These are phyloP conservation scores for Siniperca knerii DNA, from an alignment of 2,113 vertebrate genomes.

Conservation along the genomic window DNA sequence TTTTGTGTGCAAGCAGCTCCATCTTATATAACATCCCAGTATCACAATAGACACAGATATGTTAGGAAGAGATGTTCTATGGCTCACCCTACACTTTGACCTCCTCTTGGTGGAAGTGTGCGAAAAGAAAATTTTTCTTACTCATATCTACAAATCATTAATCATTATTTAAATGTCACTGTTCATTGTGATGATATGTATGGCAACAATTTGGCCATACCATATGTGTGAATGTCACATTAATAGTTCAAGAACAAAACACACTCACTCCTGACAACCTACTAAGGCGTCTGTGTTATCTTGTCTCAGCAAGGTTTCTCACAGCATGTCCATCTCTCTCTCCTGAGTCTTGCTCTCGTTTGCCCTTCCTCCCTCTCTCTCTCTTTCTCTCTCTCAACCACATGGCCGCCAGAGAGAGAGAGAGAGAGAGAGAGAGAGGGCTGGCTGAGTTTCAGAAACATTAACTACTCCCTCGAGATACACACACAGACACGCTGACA, in stretches of 20 bases:
- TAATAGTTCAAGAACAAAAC: constrained; percentile 38
- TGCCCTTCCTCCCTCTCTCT: not conserved
- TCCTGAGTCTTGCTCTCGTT: constrained; percentile 30
- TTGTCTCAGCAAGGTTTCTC: constrained; percentile 51
- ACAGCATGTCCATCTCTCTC: constrained; percentile 46
- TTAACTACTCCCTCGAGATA: constrained; percentile 65
- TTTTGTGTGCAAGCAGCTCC: too few species aligned
- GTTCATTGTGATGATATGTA: not conserved
- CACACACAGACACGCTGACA: constrained; percentile 28
- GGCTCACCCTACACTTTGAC: not conserved
- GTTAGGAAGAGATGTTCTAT: not conserved
- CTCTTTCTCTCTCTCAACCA: constrained; percentile 4
- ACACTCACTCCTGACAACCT: constrained; percentile 31
- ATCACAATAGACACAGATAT: not conserved
- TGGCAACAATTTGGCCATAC: not conserved
- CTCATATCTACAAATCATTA: not conserved
- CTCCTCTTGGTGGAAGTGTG: not conserved
- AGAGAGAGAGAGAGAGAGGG: constrained; percentile 5
- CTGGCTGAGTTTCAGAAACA: constrained; percentile 62
- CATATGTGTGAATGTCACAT: constrained; percentile 26
- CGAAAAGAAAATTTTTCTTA: not conserved
- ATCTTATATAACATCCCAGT: not conserved
- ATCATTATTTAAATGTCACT: not conserved
- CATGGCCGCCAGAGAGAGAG: constrained; percentile 3
- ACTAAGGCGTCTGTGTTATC: constrained; percentile 58